Evolutionary conservation across 2,113 vertebrate genomes (phyloP).

Genomic region (Pachycephala philippinensis): DNA sequence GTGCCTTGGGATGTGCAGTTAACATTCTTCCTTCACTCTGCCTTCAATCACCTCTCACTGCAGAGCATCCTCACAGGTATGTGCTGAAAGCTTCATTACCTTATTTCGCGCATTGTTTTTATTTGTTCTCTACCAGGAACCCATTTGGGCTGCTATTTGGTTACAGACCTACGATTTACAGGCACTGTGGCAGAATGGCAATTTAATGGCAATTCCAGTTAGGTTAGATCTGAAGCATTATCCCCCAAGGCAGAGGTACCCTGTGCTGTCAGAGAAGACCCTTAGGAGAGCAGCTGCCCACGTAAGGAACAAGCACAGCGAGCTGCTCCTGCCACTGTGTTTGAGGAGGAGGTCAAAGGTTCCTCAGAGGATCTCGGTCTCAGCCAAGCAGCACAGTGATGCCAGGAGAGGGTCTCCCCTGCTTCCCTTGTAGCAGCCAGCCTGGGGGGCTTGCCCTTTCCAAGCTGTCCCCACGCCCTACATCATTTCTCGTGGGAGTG

Average conservation of each 20-base stretch:
- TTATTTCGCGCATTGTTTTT: neutral
- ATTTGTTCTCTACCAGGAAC: neutral
- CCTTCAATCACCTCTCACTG: neutral
- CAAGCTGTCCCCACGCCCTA: neutral
- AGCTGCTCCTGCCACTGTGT: neutral
- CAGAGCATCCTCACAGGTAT: neutral
- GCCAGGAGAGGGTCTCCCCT: neutral
- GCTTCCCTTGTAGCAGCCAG: neutral
- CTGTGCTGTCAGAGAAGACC: neutral
- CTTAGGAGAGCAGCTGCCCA: neutral
- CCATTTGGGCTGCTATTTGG: neutral
- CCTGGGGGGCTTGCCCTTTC: neutral
- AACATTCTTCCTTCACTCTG: neutral
- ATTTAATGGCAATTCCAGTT: neutral
- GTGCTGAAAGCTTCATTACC: neutral
- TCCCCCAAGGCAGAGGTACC: neutral
- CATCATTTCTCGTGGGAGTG: neutral
- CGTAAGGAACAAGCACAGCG: rapidly evolving
- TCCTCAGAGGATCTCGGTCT: neutral
- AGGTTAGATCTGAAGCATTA: neutral
- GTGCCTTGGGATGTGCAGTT: neutral
- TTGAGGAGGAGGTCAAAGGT: neutral
- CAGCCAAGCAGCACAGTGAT: neutral
- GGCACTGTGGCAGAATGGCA: neutral
- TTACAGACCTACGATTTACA: neutral